phyloP scores from a whole-genome alignment of 2,113 vertebrate genomes.

The Muntiacus muntjak region DNA sequence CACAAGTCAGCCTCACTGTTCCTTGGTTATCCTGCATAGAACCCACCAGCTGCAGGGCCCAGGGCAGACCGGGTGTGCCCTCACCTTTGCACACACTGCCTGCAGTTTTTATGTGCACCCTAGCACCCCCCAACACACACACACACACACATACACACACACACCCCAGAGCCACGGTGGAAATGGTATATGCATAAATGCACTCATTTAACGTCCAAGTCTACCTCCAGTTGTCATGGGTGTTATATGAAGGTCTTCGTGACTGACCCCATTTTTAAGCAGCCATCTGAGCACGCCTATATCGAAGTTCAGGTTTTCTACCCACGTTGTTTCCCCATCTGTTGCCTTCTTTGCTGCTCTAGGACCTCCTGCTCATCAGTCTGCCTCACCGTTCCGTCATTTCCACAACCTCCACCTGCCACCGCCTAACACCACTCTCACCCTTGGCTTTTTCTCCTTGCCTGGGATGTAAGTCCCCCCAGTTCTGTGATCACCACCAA shows the following conservation, averaged over 20 bases:
- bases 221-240: background rate
- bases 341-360: too few relatives aligned
- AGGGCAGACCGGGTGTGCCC: background rate
- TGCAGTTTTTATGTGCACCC: background rate
- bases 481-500: background rate
- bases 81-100: background rate
- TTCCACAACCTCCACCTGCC: background rate
- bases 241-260: background rate
- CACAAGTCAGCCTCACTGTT: background rate
- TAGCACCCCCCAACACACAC: background rate
- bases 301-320: background rate
- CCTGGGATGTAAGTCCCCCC: background rate
- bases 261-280: too few relatives aligned
- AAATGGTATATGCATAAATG: fast-evolving
- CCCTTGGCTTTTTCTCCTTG: background rate
- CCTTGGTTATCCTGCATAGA: background rate
- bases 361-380: background rate
- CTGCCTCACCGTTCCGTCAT: background rate
- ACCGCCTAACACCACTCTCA: background rate
- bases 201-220: background rate
- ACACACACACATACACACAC: background rate
- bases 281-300: background rate
- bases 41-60: background rate
- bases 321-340: background rate
- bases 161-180: background rate